These are phyloP conservation scores for Torymus texanus DNA, from an alignment of 2,888 invertebrate species.

Conservation along the genomic window DNA sequence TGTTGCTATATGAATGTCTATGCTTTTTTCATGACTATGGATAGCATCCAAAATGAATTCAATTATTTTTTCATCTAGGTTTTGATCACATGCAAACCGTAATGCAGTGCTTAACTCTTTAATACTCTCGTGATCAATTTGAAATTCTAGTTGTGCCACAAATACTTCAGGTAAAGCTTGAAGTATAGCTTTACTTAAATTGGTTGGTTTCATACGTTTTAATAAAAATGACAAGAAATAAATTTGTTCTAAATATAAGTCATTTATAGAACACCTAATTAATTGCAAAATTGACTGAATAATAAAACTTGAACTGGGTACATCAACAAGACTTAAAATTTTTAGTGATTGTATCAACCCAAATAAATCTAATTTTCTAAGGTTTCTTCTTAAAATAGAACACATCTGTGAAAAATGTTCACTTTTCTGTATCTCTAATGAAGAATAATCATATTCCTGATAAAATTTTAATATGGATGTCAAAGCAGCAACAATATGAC, in stretches of 20 bases:
- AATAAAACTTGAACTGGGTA: constrained; percentile 44
- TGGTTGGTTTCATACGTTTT: constrained; percentile 21
- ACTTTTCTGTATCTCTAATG: not conserved
- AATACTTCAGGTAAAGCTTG: constrained; percentile 47
- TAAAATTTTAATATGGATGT: constrained; percentile 36
- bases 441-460: constrained; percentile 6
- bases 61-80: not conserved
- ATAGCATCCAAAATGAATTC: constrained; percentile 26
- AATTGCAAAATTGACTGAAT: constrained; percentile 49
- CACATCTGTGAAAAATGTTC: constrained; percentile 32
- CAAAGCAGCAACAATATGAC: constrained; percentile 34
- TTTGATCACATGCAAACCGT: constrained; percentile 28
- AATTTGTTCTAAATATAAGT: constrained; percentile 37
- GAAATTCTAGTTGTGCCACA: constrained; percentile 15
- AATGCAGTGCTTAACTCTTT: constrained; percentile 46
- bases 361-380: constrained; percentile 24
- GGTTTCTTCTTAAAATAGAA: constrained; percentile 8
- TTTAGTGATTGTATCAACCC: constrained; percentile 35
- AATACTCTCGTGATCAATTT: constrained; percentile 38
- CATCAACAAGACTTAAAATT: constrained; percentile 25
- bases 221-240: constrained; percentile 42
- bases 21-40: not conserved
- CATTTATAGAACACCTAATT: constrained; percentile 46
- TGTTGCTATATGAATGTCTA: constrained; percentile 30
- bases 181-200: constrained; percentile 26